Base-by-base conservation (phyloP, 2,888 invertebrate genomes). In the Dendrolimus pini region DNA sequence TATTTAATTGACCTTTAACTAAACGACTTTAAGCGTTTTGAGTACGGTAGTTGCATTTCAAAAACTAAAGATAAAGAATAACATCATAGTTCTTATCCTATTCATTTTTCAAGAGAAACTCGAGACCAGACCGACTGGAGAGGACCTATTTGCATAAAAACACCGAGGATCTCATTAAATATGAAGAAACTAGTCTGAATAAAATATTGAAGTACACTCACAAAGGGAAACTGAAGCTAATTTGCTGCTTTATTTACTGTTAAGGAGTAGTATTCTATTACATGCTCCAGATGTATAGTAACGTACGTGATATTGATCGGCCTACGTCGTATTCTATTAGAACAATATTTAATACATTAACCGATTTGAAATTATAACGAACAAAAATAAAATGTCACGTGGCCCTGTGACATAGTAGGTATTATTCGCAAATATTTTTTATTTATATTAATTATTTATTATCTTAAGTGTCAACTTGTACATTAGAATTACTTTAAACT, bases 181-280 rank as follows among this genome's bases (percentile, higher is more conserved):
- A 75, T 71, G 67, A 70, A 75, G 70, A 70, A 67, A 68, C 70
- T 72, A 67, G 65, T 63, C 69, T 69, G 62, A 65, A 61, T 65
- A 66, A 65, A 73, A 71, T 71, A 71, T 68, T 69, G 69, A 70
- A 76, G 73, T 61, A 63, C 60, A 60, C 69, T 64, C 60, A 57
- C 68, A 71, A 76, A 74, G 77, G 66, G 69, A 72, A 70, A 75
- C 70, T 69, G 72, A 71, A 78, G 77, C 78, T 77, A 80, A 82
- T 83, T 84, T 79, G 71, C 74, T 75, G 72, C 70, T 78, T 77
- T 83, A 80, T 83, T 82, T 80, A 79, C 78, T 74, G 71, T 68
- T 68, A 66, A 75, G 75, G 75, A 75, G 69, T 77, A 71, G 68
- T 72, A 57, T 57, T 57, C 56, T 56, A 63, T 65, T 68, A 71